Evolutionary conservation across 2,797 vertebrate genomes (phyloP).

Genomic region (Cossypha polioptera): DNA sequence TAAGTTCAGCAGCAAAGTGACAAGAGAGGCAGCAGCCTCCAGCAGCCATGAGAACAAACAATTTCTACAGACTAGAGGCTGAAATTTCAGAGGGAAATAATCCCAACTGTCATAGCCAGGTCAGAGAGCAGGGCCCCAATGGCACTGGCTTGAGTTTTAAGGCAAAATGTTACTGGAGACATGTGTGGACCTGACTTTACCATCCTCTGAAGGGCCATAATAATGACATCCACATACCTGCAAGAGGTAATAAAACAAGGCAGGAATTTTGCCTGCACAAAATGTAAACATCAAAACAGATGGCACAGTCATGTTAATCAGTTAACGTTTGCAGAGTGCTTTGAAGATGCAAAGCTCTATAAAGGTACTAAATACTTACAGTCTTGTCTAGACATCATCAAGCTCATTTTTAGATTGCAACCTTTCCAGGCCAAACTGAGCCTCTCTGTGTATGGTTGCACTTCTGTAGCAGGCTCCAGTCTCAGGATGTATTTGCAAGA

Average conservation of each 20-base stretch:
- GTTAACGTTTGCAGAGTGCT: conserved; percentile 40
- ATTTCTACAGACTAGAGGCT: conserved; percentile 6
- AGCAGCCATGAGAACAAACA: conserved; percentile 7
- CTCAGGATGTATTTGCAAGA: neutral
- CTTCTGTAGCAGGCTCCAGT: neutral
- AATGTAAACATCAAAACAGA: conserved; percentile 62
- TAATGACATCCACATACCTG: conserved; percentile 62
- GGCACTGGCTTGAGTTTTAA: conserved; percentile 38
- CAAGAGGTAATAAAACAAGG: conserved; percentile 51
- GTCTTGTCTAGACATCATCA: conserved; percentile 64
- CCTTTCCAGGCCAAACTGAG: conserved; percentile 16
- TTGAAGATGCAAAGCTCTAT: conserved; percentile 44
- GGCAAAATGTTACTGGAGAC: conserved; percentile 28
- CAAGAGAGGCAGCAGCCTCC: neutral
- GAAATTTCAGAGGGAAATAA: conserved; percentile 45
- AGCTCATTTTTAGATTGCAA: conserved; percentile 28
- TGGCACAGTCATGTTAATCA: conserved; percentile 56
- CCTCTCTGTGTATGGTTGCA: neutral
- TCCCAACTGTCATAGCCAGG: neutral
- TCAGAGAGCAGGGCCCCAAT: neutral
- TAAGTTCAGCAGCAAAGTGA: neutral
- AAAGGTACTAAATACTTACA: conserved; percentile 52
- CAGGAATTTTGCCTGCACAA: conserved; percentile 50
- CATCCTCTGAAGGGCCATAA: conserved; percentile 24
- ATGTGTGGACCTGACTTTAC: conserved; percentile 11